These are phyloP conservation scores for Stichopus chloronotus DNA, from an alignment of 35 echinoderm and acorn worm species.

Conservation along the genomic window DNA sequence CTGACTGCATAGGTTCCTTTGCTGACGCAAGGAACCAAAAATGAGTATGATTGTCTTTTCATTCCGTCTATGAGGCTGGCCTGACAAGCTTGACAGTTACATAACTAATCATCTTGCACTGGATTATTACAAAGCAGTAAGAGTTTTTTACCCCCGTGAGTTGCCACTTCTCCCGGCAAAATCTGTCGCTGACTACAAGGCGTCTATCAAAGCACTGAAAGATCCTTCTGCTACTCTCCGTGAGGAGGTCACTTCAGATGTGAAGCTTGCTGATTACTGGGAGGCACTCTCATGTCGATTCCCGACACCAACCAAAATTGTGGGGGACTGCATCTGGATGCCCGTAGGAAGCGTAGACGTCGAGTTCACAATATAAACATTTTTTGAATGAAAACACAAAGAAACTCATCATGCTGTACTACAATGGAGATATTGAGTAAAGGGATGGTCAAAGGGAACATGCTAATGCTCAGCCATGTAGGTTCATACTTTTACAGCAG, in stretches of 20 bases:
- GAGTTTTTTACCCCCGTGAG: constrained; percentile 74
- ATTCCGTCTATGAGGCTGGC: constrained; percentile 56
- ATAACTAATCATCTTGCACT: constrained; percentile 52
- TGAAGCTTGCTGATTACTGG: constrained; percentile 66
- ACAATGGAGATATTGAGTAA: constrained; percentile 62
- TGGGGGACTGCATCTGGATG: constrained; percentile 70
- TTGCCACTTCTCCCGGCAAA: constrained; percentile 40
- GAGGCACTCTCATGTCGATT: constrained; percentile 1
- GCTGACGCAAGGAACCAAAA: no score
- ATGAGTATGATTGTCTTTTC: no score
- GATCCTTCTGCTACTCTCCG: constrained; percentile 13
- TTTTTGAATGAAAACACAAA: constrained; percentile 69
- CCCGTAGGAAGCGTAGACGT: constrained; percentile 60
- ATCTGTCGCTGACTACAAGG: constrained; percentile 53
- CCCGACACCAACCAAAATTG: constrained; percentile 41
- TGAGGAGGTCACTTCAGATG: constrained; percentile 55
- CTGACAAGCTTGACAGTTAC: constrained; percentile 45
- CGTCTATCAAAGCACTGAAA: constrained; percentile 33
- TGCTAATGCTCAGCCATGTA: neutral
- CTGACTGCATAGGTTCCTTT: no score
- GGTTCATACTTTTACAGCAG: neutral
- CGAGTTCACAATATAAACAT: constrained; percentile 74
- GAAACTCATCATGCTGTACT: constrained; percentile 69
- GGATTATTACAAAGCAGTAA: constrained; percentile 56
- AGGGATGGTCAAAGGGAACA: neutral